Conservation (phyloP, 2,113 vertebrate species). For the Stomatorhinus ivindoensis region DNA sequence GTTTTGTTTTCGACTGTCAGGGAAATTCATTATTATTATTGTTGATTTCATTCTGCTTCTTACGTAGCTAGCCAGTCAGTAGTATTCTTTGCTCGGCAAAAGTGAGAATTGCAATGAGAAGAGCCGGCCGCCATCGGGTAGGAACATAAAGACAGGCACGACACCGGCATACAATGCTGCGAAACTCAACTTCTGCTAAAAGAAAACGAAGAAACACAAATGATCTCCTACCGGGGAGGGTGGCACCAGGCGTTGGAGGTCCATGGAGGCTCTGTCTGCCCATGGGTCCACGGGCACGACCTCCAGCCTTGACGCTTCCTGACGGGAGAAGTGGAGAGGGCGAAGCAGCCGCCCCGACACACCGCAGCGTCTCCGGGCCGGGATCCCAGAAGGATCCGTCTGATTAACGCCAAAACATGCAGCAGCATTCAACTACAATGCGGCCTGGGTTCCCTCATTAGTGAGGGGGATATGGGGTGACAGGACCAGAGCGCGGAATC, state of each 20-base stretch:
- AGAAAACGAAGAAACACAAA: not conserved
- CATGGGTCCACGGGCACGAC: not conserved
- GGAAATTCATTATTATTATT: not conserved
- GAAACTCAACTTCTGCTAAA: not conserved
- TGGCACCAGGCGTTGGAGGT: not conserved
- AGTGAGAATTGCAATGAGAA: not conserved
- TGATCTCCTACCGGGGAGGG: not conserved
- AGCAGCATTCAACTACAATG: not conserved
- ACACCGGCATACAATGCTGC: not conserved
- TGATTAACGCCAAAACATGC: not conserved
- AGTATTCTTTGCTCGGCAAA: not conserved
- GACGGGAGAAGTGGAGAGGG: not conserved
- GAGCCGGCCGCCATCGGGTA: not conserved
- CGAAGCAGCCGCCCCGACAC: not conserved
- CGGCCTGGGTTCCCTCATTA: not conserved
- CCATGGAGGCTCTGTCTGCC: not conserved
- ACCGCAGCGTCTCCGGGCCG: not conserved
- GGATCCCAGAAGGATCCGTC: not conserved
- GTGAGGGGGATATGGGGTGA: not conserved
- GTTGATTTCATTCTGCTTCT: not conserved
- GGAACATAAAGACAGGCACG: not conserved
- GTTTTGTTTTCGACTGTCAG: not conserved
- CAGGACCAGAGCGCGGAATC: not conserved
- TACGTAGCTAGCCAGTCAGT: not conserved
- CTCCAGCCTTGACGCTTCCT: not conserved